Conservation (phyloP, 1,140 invertebrate species). For the Scaptomyza montana region DNA sequence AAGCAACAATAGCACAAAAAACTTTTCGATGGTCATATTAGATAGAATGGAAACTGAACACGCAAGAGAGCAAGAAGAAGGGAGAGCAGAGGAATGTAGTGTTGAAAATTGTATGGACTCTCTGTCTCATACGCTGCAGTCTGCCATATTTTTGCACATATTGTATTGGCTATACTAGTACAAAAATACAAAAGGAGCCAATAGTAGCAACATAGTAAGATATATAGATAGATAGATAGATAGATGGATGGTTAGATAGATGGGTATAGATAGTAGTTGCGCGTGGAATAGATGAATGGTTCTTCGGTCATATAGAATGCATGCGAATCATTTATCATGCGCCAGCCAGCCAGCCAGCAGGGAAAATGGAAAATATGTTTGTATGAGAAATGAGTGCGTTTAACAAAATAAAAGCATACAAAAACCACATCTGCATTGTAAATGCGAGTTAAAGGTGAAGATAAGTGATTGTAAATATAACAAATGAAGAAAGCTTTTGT, state of each 20-base stretch:
- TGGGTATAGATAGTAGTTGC: constrained; percentile 38
- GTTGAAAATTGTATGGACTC: constrained; percentile 12
- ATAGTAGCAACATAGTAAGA: constrained; percentile 31
- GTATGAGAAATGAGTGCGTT: constrained; percentile 15
- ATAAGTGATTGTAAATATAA: neutral
- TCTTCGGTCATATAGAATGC: constrained; percentile 43
- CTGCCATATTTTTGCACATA: constrained; percentile 22
- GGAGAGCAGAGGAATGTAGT: neutral
- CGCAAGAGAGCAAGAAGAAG: neutral
- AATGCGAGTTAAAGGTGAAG: constrained; percentile 10
- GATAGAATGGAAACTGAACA: constrained; percentile 37
- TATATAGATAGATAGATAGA: constrained; percentile 62
- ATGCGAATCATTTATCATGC: constrained; percentile 66
- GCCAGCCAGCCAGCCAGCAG: neutral
- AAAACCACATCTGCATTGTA: neutral
- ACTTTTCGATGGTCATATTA: constrained; percentile 70
- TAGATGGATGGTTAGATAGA: constrained; percentile 50
- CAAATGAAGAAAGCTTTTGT: neutral
- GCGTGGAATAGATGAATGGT: constrained; percentile 34
- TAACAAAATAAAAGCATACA: neutral
- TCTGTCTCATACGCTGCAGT: neutral
- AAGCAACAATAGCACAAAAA: constrained; percentile 18
- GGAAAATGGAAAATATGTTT: constrained; percentile 32
- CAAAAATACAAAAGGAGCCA: neutral
- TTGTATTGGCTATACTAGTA: constrained; percentile 12